Conservation (phyloP, 2,113 vertebrate genomes). For the Mirounga angustirostris region DNA sequence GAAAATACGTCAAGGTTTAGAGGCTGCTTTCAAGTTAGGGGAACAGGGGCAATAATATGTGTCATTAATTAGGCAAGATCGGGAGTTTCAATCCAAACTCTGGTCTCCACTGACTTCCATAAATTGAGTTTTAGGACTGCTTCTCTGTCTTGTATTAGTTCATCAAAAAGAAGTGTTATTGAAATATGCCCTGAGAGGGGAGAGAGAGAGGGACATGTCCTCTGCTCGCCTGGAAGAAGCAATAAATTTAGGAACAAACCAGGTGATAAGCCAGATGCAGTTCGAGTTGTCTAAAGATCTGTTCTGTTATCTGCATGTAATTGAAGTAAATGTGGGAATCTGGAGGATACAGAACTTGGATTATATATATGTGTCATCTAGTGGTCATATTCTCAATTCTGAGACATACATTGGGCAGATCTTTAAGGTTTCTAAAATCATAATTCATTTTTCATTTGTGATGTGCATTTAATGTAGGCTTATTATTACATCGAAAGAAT, state of each 20-base stretch:
- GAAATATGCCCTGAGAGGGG: conserved; percentile 35
- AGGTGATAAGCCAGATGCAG: conserved; percentile 66
- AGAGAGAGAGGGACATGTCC: neutral
- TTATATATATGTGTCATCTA: neutral
- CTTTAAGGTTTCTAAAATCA: conserved; percentile 13
- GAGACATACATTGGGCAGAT: neutral
- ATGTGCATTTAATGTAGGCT: neutral
- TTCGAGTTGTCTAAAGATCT: conserved; percentile 52
- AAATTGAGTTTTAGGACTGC: conserved; percentile 63
- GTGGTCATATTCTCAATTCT: neutral
- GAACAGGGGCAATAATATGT: conserved; percentile 56
- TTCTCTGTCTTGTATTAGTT: conserved; percentile 55
- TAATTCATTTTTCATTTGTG: neutral
- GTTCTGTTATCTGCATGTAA: neutral
- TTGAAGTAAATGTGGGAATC: neutral
- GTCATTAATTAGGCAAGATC: conserved; percentile 81
- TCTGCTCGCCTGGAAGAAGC: conserved; percentile 38
- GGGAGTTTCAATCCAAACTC: conserved; percentile 50
- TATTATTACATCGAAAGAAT: neutral
- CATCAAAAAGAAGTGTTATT: conserved; percentile 61
- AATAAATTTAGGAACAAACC: conserved; percentile 71
- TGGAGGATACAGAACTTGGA: neutral
- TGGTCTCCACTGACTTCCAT: conserved; percentile 62
- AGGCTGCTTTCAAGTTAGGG: conserved; percentile 61
- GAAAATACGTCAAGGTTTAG: conserved; percentile 79